Base-by-base conservation (phyloP, 2,113 vertebrate species). In the Okapia johnstoni region DNA sequence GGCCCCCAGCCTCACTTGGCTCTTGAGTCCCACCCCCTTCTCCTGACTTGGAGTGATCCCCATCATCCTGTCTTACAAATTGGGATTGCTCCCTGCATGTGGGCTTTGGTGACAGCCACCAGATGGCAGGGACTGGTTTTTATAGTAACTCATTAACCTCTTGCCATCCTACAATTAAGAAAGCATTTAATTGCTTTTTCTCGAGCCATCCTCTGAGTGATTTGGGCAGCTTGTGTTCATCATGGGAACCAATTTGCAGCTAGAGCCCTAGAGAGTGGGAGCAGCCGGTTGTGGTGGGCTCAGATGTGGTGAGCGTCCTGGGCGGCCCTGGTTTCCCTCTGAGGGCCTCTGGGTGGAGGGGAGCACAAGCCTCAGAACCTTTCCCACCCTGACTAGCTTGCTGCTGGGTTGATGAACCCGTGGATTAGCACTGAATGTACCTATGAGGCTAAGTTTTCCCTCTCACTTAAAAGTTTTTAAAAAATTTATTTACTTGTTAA, bases 81-180 rank as follows among this genome's bases (percentile, higher is more conserved):
- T 96, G 94, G 98, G 93, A 95, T 96, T 26, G 28, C 83, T 98
- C 92, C 80, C 92, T 77, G 90, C 58, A 61, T 92, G 85, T 0
- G 9, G 93, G 96, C 97, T 93, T 95, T 93, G 97, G 97, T 96
- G 97, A 97, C 97, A 98, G 97, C 93, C 95, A 98, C 96, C 98
- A 98, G 98, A 98, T 98, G 98, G 98, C 91, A 60, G 96, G 95
- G 94, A 96, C 94, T 85, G 96, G 90, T 97, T 98, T 97, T 98
- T 98, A 98, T 96, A 98, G 97, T 95, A 96, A 96, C 97, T 98
- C 97, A 96, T 98, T 98, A 98, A 97, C 98, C 98, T 98, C 96
- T 98, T 97, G 96, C 96, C 95, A 96, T 96, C 90, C 92, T 86
- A 97, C 97, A 97, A 98, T 97, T 97, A 98, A 98, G 97, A 97